Base-by-base conservation (phyloP, 2,888 invertebrate species). In the Hemicrepidius hirtus region DNA sequence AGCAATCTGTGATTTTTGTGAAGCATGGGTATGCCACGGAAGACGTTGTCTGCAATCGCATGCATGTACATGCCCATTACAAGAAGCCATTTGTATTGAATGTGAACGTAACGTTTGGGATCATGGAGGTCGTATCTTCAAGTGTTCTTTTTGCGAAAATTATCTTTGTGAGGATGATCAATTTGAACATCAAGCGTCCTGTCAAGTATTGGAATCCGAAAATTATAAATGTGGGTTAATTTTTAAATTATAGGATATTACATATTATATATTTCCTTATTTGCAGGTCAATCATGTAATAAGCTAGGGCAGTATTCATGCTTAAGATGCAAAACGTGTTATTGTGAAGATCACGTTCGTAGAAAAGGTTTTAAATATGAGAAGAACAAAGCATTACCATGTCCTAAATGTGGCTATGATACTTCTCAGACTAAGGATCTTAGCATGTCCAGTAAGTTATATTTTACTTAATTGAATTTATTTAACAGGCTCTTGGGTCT, bases 21-120 rank as follows among this genome's bases (percentile, higher is more conserved):
- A 98, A 88, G 97, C 98, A 0, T 98, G 97, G 97, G 92, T 98
- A 44, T 98, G 98, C 81, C 98, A 98, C 84, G 96, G 97, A 0
- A 91, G 95, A 76, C 96, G 96, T 86, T 98, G 98, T 82, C 89
- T 98, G 28, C 94, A 94, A 44, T 88, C 91, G 0, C 98, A 98
- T 84, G 97, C 97, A 0, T 98, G 98, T 86, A 91, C 92, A 0
- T 98, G 98, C 83, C 96, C 97, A 0, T 87, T 98, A 60, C 91
- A 90, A 83, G 97, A 97, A 79, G 97, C 97, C 0, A 89, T 92
- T 40, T 98, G 98, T 83, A 88, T 93, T 50, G 98, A 98, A 88
- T 98, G 98, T 84, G 95, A 97, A 83, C 89, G 98, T 85, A 93
- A 94, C 3, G 97, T 98, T 5, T 98, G 97, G 97, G 97, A 97